Evolutionary conservation across 23 tunicate genomes (phyloP), one percentile per base, ranked within the genome.

Genomic region (Clavelina lepadiformis): DNA sequence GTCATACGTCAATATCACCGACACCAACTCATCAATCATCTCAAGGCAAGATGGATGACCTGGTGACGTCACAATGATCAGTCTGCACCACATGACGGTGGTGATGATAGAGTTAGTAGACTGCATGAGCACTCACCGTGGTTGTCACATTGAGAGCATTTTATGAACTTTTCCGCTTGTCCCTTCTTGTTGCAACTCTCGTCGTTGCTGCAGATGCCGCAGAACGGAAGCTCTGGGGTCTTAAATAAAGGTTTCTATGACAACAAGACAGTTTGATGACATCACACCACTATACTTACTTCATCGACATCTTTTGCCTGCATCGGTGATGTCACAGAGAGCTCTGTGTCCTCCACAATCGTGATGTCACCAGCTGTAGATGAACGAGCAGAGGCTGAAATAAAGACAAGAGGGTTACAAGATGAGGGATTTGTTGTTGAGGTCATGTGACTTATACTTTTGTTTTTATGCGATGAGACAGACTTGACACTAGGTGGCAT

Each of bases 31-130:
- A 3, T 59, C 68, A 8, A 73, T 73, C 88, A 93, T 83, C 25
- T 85, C 98, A 38, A 93, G 52, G 45, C 98, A 93, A 0, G 94
- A 78, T 3, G 94, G 88, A 56, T 93, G 98, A 53, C 95, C 93
- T 84, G 50, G 25, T 41, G 22, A 19, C 22, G 25, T 41, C 49
- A 41, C 13, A 11, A 41, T 15, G 22, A 13, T 18, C 21, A n/a
- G 21, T 13, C 59, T 7, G 7, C 22, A 53, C 23, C 22, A 13
- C n/a, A 53, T 6, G 22, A 53, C 22, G 7, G 59, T 11, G 22
- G 6, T 25, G 59, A 6, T 20, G n/a, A 15, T 7, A 13, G 22
- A 20, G 23, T 18, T n/a, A 53, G 23, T 6, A 13, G 23, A 53
- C 22, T 53, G 25, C n/a, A 53, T 41, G 15, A 11, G 15, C 15